Percentiles rank a stretch among this genome's conserved stretches.
phyloP scores from a whole-genome alignment of 2,888 invertebrate species.

The Pachymerium ferrugineum region DNA sequence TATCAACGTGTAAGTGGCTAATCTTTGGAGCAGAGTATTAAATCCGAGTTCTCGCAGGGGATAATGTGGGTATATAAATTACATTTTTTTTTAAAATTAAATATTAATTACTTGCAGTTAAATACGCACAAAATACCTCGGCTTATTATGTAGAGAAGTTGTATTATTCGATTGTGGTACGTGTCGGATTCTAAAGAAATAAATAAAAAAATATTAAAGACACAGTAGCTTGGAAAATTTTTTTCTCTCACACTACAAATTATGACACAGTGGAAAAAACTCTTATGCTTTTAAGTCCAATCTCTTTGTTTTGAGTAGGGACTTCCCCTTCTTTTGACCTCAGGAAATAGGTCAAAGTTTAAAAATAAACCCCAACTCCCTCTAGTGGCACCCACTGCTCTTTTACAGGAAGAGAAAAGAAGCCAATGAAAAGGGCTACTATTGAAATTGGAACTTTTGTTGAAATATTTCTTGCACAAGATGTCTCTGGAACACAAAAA shows the following conservation, averaged over 20 bases:
- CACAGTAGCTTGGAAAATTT: too few species aligned
- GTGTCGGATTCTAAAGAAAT: background rate
- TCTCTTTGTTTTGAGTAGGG: background rate
- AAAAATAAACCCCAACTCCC: too few species aligned
- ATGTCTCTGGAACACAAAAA: background rate
- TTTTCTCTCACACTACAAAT: too few species aligned
- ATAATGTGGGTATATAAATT: too few species aligned
- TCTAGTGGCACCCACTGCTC: background rate
- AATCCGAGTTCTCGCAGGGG: conserved; percentile 45
- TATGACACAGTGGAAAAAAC: background rate
- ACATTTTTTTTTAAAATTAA: too few species aligned
- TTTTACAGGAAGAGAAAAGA: background rate
- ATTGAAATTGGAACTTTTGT: background rate
- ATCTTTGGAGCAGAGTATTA: conserved; percentile 42
- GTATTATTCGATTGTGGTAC: too few species aligned
- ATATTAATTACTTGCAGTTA: too few species aligned
- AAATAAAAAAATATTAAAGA: background rate
- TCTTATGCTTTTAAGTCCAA: too few species aligned
- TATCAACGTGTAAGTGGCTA: conserved; percentile 47
- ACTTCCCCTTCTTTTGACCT: background rate
- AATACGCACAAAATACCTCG: too few species aligned
- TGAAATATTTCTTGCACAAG: background rate
- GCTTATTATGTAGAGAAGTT: too few species aligned
- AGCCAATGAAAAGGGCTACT: background rate
- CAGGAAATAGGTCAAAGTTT: too few species aligned